Evolutionary conservation across 37 sponge, comb jelly and placozoan species (phyloP), one percentile per base, ranked within the genome.

Genomic region (Agelas oroides): DNA sequence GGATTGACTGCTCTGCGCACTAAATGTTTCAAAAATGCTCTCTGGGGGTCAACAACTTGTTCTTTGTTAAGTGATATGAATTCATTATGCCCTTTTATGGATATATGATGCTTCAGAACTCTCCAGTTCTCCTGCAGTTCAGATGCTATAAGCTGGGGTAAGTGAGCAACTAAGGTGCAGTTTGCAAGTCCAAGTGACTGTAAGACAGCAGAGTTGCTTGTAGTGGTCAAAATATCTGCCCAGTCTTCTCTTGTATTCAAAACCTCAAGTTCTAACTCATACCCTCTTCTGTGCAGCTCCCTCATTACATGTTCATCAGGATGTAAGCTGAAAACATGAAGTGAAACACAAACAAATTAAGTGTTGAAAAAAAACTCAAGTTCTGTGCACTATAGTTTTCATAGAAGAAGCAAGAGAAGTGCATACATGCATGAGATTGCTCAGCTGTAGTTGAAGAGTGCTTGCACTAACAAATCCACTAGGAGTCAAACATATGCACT

Each of bases 71-170:
- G 46, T 46, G 46, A 46, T 46, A 46, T 46, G n/a, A n/a, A n/a
- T 46, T 46, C 46, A 46, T 8, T 46, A 8, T 46, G 46, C 6
- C 8, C 46, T 46, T 46, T 8, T 46, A 46, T 46, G 8, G 46
- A 46, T 46, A 46, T 27, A n/a, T 74, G 56, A 57, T 54, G 54
- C 25, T 54, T 32, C 24, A 64, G 6, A 2, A 32, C 25, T 41
- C 71, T 46, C 82, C 73, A 82, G 63, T 60, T 82, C 52, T 37
- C 27, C 20, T n/a, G n/a, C 52, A 60, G 37, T 58, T 80, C 81
- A 17, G 12, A 1, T 20, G 53, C 70, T 12, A 82, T 20, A 25
- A 82, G 52, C 24, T 60, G 27, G 2, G 40, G 3, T 2, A 82
- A 55, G 19, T 57, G 13, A 11, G 73, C 70, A 21, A 82, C 21